Evolutionary conservation across 2,113 vertebrate genomes (phyloP), one percentile per base, ranked within the genome.

Genomic region (Alexandromys fortis): DNA sequence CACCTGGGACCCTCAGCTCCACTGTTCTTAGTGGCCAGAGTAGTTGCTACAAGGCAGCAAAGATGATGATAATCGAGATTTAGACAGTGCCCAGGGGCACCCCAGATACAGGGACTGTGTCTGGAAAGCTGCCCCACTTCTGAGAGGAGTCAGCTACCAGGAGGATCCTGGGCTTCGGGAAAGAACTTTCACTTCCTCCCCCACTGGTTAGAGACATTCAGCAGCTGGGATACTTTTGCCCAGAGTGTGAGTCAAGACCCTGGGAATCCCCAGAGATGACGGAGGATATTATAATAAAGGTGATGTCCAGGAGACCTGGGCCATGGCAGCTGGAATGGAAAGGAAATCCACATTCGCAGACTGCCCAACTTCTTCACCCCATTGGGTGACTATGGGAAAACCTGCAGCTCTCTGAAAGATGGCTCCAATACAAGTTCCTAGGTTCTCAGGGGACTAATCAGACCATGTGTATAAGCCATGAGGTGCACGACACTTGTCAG

Each of bases 391-490:
- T 22, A 55, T 42, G 35, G 76, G 42, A 14, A 76, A 77, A 42
- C 0, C 63, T 90, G 68, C n/a, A 17, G 61, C 92, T 93, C 83
- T 88, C 58, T 89, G 77, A 86, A 82, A 78, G 93, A 47, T n/a
- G 52, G 52, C 7, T 61, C 61, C 9, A 83, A 65, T 33, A n/a
- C n/a, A 88, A 67, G n/a, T 58, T 81, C 16, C 22, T 58, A 16
- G 86, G 42, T 17, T 65, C 92, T 92, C 5, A 1, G 0, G 28
- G 28, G 47, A 30, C 49, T 24, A 22, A 42, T 4, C 21, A 52
- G 38, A 42, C 24, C 21, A 7, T 5, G 13, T 4, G 12, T 4
- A 22, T 1, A 52, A 38, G 58, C 22, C 45, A 5, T n/a, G 21
- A 11, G 1, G 11, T 3, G 24, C 63, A n/a, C 0, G 28, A 45